Evolutionary conservation across 2,888 invertebrate genomes (phyloP).

Genomic region (Smittia aterrima): DNA sequence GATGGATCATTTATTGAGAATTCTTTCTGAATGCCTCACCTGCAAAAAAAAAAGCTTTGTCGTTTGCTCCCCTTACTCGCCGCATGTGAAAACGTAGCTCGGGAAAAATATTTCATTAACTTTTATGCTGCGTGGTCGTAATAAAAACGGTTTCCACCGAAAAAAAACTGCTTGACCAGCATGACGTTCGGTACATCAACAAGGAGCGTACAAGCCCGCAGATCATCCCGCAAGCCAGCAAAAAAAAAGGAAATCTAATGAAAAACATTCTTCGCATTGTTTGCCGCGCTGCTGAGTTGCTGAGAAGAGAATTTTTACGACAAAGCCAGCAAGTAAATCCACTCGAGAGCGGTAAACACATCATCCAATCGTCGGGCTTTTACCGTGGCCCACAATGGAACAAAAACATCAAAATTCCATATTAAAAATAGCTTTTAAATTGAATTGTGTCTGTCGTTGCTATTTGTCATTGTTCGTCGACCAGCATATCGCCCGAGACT

Average conservation of each 20-base stretch:
- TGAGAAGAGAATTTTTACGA: background rate
- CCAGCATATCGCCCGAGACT: conserved; percentile 1
- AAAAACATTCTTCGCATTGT: conserved; percentile 1
- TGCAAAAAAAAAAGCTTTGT: background rate
- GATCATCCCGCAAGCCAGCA: conserved; percentile 4
- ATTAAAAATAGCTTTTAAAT: background rate
- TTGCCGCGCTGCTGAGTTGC: background rate
- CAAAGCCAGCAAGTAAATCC: background rate
- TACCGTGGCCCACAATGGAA: background rate
- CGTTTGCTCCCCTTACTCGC: background rate
- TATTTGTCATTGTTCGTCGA: background rate
- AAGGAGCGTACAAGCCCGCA: conserved; percentile 6
- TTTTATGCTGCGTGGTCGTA: conserved; percentile 16
- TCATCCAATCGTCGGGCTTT: too few species aligned
- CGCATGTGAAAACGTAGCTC: background rate
- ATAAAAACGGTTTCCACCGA: background rate
- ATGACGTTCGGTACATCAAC: background rate
- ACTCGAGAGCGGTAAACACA: too few species aligned
- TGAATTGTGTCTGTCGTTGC: background rate
- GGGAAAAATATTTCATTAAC: conserved; percentile 17
- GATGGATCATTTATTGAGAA: background rate
- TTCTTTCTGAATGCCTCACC: background rate
- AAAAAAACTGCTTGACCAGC: conserved; percentile 27
- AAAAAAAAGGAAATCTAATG: conserved; percentile 15
- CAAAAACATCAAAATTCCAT: conserved; percentile 19